These are phyloP conservation scores for Malthinus seriepunctatus DNA, from an alignment of 2,888 invertebrate genomes.

Conservation along the genomic window DNA sequence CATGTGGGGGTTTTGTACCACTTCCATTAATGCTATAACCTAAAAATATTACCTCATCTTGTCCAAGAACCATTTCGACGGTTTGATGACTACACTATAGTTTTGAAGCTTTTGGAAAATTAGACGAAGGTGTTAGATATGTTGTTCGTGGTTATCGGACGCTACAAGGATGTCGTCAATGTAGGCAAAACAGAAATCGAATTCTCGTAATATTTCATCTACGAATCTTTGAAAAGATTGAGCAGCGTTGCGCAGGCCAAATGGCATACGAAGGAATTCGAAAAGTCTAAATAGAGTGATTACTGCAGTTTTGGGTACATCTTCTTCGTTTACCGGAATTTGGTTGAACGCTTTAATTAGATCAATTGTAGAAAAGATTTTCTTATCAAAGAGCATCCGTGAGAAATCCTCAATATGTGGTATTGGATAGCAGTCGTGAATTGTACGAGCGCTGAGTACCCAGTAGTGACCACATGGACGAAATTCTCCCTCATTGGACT, in stretches of 20 bases:
- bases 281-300: neutral
- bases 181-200: neutral
- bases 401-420: neutral
- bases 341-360: neutral
- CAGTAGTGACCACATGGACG: slow-evolving; percentile 1
- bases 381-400: neutral
- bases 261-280: neutral
- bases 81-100: neutral
- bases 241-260: neutral
- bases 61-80: neutral
- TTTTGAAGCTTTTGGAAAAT: neutral
- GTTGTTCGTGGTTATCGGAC: neutral
- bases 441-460: neutral
- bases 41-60: neutral
- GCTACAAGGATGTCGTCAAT: neutral
- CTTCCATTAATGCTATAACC: neutral
- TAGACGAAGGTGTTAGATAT: neutral
- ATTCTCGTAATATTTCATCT: neutral
- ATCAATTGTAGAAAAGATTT: neutral
- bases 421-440: slow-evolving; percentile 1
- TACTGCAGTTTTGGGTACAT: neutral
- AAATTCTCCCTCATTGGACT: too few species aligned
- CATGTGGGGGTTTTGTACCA: neutral
- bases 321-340: neutral
- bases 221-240: neutral